These are phyloP conservation scores for Capreolus pygargus DNA, from an alignment of 2,113 vertebrate genomes.

Conservation along the genomic window DNA sequence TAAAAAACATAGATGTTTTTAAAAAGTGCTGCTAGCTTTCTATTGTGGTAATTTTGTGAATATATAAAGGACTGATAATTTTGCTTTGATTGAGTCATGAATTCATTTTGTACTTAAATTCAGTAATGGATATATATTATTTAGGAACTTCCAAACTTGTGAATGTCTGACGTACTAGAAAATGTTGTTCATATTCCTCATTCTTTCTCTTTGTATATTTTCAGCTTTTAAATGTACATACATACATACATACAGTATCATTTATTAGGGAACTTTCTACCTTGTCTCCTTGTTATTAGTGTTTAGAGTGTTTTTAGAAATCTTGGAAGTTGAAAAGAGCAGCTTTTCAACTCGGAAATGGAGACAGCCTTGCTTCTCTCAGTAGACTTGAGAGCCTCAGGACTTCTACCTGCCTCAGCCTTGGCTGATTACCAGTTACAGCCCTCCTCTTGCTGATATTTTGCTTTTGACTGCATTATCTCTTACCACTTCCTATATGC, in stretches of 20 bases:
- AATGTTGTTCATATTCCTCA: neutral
- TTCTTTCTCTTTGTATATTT: neutral
- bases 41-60: neutral
- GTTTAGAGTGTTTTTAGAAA: neutral
- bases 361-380: neutral
- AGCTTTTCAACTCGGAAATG: neutral
- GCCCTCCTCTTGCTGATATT: neutral
- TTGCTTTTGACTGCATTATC: neutral
- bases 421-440: neutral
- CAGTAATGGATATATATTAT: no score
- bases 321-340: neutral
- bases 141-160: neutral
- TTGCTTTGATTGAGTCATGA: neutral
- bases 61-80: neutral
- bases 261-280: neutral
- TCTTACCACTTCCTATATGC: neutral
- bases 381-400: neutral
- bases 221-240: neutral
- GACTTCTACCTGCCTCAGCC: neutral
- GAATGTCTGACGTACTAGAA: neutral
- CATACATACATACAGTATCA: neutral
- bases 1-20: neutral
- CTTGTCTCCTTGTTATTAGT: neutral
- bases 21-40: neutral
- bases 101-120: neutral